Percentiles rank a stretch among this genome's conserved stretches.
Conservation (phyloP, 2,113 vertebrate species). For the Elephantulus edwardii region DNA sequence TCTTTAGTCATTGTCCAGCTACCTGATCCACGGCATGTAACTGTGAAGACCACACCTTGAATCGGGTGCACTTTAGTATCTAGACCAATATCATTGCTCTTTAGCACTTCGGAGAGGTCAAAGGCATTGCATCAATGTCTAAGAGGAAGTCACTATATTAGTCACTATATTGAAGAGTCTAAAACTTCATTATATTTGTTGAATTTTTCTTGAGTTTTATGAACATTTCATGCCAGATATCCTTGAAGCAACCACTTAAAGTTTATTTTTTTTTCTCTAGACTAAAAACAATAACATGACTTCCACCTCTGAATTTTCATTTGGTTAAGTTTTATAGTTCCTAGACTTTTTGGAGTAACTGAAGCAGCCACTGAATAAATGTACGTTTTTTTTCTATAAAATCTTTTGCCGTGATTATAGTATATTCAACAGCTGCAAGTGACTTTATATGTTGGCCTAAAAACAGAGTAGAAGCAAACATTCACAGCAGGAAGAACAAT, state of each 20-base stretch:
- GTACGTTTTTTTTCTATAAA: background rate
- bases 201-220: background rate
- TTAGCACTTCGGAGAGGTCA: too few relatives aligned
- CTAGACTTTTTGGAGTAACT: slow-evolving; percentile 37
- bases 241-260: background rate
- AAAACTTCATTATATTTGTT: background rate
- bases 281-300: slow-evolving; percentile 51
- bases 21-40: too few relatives aligned
- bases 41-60: too few relatives aligned
- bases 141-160: background rate
- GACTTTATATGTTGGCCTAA: background rate
- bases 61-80: too few relatives aligned
- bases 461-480: slow-evolving; percentile 46
- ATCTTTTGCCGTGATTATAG: background rate
- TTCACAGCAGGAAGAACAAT: slow-evolving; percentile 70
- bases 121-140: background rate
- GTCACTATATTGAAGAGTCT: background rate
- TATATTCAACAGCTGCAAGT: background rate
- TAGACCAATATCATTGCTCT: too few relatives aligned
- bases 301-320: slow-evolving; percentile 46
- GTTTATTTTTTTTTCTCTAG: slow-evolving; percentile 36
- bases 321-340: slow-evolving; percentile 41
- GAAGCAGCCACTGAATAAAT: background rate
- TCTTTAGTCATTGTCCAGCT: too few relatives aligned
- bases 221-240: background rate